A percentile compares a stretch with the other conserved stretches of the same genome.
phyloP scores from a whole-genome alignment of 2,888 invertebrate species.

The Caenorhabditis sp. region DNA sequence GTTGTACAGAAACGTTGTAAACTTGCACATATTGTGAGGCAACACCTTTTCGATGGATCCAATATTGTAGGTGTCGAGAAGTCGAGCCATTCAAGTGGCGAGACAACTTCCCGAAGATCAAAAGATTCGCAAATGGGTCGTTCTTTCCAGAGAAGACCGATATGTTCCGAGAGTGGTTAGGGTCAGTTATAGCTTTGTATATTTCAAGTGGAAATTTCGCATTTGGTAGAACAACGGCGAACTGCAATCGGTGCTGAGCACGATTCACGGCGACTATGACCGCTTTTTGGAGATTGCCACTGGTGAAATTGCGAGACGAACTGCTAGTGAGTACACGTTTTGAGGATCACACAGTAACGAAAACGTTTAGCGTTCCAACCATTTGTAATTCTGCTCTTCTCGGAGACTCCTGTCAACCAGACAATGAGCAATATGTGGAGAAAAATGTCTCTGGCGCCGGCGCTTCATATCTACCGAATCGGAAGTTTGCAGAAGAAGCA shows the following conservation, averaged over 20 bases:
- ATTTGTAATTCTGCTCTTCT: slow-evolving; percentile 60
- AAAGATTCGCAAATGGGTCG: slow-evolving; percentile 50
- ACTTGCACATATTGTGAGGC: background rate
- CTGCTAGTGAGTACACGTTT: slow-evolving; percentile 24
- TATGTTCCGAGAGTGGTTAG: slow-evolving; percentile 52
- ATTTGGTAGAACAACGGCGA: slow-evolving; percentile 60
- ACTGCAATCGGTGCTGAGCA: slow-evolving; percentile 40
- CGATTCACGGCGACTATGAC: slow-evolving; percentile 55
- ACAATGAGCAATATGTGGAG: slow-evolving; percentile 55
- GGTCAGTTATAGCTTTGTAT: too few relatives aligned
- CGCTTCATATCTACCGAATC: slow-evolving; percentile 60
- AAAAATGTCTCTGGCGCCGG: slow-evolving; percentile 44
- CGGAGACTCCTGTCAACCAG: slow-evolving; percentile 54
- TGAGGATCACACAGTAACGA: background rate
- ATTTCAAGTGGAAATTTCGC: too few relatives aligned
- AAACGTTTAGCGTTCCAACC: slow-evolving; percentile 55
- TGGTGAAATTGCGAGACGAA: slow-evolving; percentile 51
- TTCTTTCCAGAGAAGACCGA: slow-evolving; percentile 50
- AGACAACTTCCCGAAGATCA: slow-evolving; percentile 48
- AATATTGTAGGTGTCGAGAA: slow-evolving; percentile 36
- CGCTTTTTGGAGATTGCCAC: slow-evolving; percentile 55
- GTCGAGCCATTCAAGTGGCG: slow-evolving; percentile 56
- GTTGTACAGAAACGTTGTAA: too few relatives aligned
- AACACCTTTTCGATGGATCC: background rate
- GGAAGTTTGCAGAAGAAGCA: slow-evolving; percentile 48